These are phyloP conservation scores for Prosopocoilus inquinatus DNA, from an alignment of 2,888 invertebrate genomes.

Conservation along the genomic window DNA sequence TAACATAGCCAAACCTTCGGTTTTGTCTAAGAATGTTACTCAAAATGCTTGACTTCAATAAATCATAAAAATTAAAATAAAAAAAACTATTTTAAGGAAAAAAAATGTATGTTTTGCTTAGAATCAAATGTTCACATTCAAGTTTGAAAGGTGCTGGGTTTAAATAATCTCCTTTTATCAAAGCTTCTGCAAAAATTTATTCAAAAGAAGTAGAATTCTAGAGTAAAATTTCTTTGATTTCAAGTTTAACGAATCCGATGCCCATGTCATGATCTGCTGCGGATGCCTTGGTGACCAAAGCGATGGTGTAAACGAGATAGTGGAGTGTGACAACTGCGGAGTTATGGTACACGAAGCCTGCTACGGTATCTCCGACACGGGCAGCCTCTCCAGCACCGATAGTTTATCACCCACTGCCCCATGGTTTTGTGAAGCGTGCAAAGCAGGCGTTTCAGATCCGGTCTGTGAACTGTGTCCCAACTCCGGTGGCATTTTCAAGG, in stretches of 20 bases:
- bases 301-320: constrained; percentile 92
- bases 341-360: constrained; percentile 97
- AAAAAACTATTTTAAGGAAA: too few species aligned
- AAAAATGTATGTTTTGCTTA: too few species aligned
- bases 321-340: constrained; percentile 96
- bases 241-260: constrained; percentile 53
- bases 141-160: too few species aligned
- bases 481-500: constrained; percentile 87
- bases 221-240: neutral
- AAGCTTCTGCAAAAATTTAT: too few species aligned
- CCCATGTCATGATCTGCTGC: constrained; percentile 81
- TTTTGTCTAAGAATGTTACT: too few species aligned
- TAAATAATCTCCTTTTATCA: too few species aligned
- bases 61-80: too few species aligned
- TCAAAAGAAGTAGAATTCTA: too few species aligned
- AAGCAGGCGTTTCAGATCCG: constrained; percentile 84
- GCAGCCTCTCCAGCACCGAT: constrained; percentile 88
- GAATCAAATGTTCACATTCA: too few species aligned
- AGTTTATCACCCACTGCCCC: constrained; percentile 96
- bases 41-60: too few species aligned
- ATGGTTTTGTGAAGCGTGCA: constrained; percentile 99
- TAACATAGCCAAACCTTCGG: too few species aligned
- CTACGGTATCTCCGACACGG: constrained; percentile 90
- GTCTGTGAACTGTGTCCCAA: constrained; percentile 96
- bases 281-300: constrained; percentile 92